phyloP scores from a whole-genome alignment of 2,113 vertebrate genomes.

The Rhadina sibilatrix region DNA sequence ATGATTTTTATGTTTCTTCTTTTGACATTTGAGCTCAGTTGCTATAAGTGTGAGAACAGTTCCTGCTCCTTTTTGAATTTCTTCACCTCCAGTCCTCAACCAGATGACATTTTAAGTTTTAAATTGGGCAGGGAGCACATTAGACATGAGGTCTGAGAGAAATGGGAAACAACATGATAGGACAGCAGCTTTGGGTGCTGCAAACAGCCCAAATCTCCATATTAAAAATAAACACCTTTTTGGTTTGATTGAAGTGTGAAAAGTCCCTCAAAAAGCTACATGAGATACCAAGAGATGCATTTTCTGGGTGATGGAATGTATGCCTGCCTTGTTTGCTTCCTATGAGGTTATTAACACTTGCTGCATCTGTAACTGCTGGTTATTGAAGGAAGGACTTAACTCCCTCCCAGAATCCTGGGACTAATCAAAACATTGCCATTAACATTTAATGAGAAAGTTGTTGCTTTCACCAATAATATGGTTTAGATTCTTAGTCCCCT shows the following conservation, averaged over 20 bases:
- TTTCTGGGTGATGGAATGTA: not conserved
- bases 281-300: not conserved
- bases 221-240: not conserved
- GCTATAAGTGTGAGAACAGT: not conserved
- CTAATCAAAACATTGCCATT: slow-evolving; percentile 22
- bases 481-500: not conserved
- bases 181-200: not conserved
- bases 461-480: not conserved
- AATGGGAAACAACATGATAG: not conserved
- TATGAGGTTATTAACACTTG: slow-evolving; percentile 18
- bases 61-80: not conserved
- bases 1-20: not conserved
- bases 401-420: not conserved
- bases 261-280: not conserved
- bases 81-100: not conserved
- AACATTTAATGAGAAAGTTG: not conserved
- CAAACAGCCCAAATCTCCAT: not conserved
- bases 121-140: not conserved
- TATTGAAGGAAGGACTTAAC: not conserved
- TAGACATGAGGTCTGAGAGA: not conserved
- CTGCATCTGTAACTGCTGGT: not conserved
- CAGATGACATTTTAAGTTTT: not conserved
- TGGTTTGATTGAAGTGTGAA: not conserved
- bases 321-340: not conserved
- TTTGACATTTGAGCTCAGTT: not conserved